phyloP scores from a whole-genome alignment of 2,888 invertebrate genomes.

The Mythimna impura region DNA sequence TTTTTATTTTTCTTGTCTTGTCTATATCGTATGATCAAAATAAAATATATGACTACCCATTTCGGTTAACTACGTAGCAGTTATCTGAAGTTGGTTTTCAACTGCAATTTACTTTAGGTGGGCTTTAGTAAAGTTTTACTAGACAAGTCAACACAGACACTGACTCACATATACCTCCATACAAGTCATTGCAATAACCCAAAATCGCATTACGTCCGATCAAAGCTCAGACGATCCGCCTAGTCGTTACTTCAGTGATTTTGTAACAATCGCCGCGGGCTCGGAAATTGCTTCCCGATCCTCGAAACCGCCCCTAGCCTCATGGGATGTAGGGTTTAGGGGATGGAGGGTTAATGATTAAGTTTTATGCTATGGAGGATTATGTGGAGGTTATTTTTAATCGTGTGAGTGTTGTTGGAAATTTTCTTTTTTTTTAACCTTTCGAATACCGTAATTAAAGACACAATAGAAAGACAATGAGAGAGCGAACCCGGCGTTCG shows the following conservation, averaged over 20 bases:
- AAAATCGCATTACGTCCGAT: constrained; percentile 66
- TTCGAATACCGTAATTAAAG: too few species aligned
- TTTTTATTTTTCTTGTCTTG: too few species aligned
- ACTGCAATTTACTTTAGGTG: too few species aligned
- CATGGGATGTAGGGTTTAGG: constrained; percentile 32
- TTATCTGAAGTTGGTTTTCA: too few species aligned
- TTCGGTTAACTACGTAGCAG: too few species aligned
- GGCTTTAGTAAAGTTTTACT: too few species aligned
- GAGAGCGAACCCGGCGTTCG: too few species aligned
- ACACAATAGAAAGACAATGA: too few species aligned
- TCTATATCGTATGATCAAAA: too few species aligned
- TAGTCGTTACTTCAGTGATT: constrained; percentile 69
- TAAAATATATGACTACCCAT: too few species aligned
- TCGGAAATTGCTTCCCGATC: constrained; percentile 84
- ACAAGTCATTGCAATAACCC: constrained; percentile 54
- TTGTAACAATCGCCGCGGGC: constrained; percentile 81
- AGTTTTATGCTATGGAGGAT: constrained; percentile 27
- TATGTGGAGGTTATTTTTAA: constrained; percentile 15
- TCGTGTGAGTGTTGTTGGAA: neutral
- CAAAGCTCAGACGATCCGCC: constrained; percentile 66
- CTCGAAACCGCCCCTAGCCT: constrained; percentile 55
- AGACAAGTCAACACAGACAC: neutral
- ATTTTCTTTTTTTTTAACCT: too few species aligned
- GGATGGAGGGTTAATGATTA: constrained; percentile 37
- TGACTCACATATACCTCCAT: neutral